Percentiles rank a stretch among this genome's conserved stretches.
These are phyloP conservation scores for Aradus depressus DNA, from an alignment of 2,888 invertebrate genomes.

Conservation along the genomic window DNA sequence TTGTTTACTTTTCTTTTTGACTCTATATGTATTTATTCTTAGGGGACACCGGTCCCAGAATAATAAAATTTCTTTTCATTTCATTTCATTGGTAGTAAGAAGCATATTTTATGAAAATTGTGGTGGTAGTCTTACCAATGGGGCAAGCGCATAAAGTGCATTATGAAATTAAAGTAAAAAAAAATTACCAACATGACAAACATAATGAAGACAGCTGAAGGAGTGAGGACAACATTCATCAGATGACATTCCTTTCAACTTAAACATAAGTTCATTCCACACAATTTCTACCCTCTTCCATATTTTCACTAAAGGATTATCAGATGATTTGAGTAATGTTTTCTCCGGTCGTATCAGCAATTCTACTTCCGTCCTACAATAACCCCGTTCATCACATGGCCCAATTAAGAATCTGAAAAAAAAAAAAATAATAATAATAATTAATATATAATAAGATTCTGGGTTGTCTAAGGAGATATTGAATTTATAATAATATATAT, in stretches of 20 bases:
- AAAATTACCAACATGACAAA: conserved; percentile 40
- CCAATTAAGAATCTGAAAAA: conserved; percentile 47
- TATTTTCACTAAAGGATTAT: conserved; percentile 2
- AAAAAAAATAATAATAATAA: conserved; percentile 20
- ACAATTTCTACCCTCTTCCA: not conserved
- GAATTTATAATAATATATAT: too few species aligned
- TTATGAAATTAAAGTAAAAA: too few species aligned
- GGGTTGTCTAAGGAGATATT: too few species aligned
- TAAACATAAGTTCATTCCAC: conserved; percentile 1
- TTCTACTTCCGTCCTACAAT: conserved; percentile 18
- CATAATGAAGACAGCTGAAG: conserved; percentile 49
- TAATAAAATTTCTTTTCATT: too few species aligned
- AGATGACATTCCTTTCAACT: conserved; percentile 18
- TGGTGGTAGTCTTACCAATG: too few species aligned
- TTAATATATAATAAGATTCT: conserved; percentile 2
- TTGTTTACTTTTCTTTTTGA: too few species aligned
- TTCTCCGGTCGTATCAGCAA: conserved; percentile 4
- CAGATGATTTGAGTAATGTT: not conserved
- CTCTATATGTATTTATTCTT: too few species aligned
- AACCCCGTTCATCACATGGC: conserved; percentile 44
- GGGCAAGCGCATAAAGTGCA: too few species aligned
- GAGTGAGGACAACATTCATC: conserved; percentile 47
- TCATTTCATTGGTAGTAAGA: not conserved
- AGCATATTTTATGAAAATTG: not conserved
- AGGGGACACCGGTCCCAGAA: too few species aligned